Percentiles rank a stretch among this genome's conserved stretches.
These are phyloP conservation scores for Tyrannus savana DNA, from an alignment of 2,113 vertebrate species.

Conservation along the genomic window DNA sequence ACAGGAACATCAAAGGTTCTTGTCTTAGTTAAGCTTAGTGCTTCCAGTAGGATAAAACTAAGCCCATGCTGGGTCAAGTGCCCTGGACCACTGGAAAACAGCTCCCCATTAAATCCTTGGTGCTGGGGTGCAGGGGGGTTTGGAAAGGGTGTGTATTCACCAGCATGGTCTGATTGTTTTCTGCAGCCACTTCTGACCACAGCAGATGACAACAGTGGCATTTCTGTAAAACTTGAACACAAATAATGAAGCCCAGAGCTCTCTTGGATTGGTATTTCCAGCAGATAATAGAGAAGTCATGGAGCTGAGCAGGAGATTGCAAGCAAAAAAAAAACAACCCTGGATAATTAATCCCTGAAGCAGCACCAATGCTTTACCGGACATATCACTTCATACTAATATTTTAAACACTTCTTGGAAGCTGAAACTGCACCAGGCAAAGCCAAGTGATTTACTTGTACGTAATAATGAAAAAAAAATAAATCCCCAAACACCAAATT, in stretches of 20 bases:
- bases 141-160: background rate
- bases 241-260: background rate
- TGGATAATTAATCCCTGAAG: background rate
- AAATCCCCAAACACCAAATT: fast-evolving
- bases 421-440: background rate
- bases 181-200: background rate
- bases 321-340: background rate
- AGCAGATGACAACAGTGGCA: background rate
- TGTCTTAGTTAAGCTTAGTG: background rate
- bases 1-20: background rate
- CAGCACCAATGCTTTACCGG: background rate
- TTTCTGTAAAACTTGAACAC: background rate
- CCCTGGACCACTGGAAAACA: background rate
- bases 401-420: background rate
- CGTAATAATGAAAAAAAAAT: background rate
- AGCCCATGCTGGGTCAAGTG: background rate
- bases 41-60: background rate
- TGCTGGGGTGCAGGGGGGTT: background rate
- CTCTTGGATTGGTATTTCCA: background rate
- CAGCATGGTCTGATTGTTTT: background rate
- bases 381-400: background rate
- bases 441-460: background rate
- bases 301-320: background rate
- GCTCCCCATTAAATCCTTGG: background rate
- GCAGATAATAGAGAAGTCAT: background rate